Evolutionary conservation across 37 sponge, comb jelly and placozoan genomes (phyloP), one percentile per base, ranked within the genome.

Genomic region (Hexactinellida sp.): DNA sequence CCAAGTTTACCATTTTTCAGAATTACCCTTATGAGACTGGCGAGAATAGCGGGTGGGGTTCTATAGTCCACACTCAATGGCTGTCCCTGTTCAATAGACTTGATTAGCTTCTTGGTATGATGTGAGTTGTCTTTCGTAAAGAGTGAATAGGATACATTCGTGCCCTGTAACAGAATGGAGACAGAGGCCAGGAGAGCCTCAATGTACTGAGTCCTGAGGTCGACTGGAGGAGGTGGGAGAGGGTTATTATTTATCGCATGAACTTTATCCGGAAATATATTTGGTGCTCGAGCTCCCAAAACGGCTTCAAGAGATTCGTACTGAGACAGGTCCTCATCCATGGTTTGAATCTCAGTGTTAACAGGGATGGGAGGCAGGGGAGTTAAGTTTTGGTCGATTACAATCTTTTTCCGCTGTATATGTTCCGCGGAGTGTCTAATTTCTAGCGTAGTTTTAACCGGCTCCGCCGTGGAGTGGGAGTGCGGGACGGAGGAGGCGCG

Each of bases 91-190:
- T 63, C 76, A 7, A 63, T 7, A 28, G 76, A 63, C 13, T 63
- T 63, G 76, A 63, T 63, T 10, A 63, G 3, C 76, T 63, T 63
- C 76, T 63, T 63, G 3, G 76, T 63, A 1, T 63, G 76, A 3
- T 63, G 76, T 63, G 76, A 63, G 34, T 63, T 63, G 34, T 63
- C 76, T 63, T 28, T 63, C 5, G 76, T 25, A 63, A 63, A 63
- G 28, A 63, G 76, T 7, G 32, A 21, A 28, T n/a, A 63, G 34
- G 21, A 25, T 5, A 63, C 34, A 47, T 47, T 47, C 13, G 13
- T 47, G 3, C 3, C 5, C 76, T 63, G 76, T 63, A 63, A 7
- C 13, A 63, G 13, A n/a, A 21, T 63, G 5, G 28, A 25, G 25
- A 63, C 30, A n/a, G 19, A 63, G 13, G 30, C 34, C 13, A 63